Base-by-base conservation (phyloP, 2,888 invertebrate species). In the Kuschelorhynchus macadamiae region DNA sequence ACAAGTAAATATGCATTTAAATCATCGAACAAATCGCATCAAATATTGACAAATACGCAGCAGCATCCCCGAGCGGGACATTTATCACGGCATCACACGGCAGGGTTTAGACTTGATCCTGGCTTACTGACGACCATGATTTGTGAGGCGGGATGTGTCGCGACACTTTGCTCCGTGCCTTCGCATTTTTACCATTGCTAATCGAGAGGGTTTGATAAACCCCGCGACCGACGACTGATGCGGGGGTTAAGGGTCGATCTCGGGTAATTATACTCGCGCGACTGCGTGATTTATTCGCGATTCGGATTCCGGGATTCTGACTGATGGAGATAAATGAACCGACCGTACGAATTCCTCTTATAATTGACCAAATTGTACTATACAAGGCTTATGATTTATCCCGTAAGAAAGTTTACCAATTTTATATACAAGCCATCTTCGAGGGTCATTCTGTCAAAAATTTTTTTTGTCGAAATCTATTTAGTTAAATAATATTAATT, bases 51-150 rank as follows among this genome's bases (percentile, higher is more conserved):
- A 49, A 49, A 49, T 49, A n/a, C 33, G 18, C 9, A 32, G 11
- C 11, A 11, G 25, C 21, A 25, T 47, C n/a, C 25, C 25, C 25
- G 25, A 25, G 33, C 36, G 47, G 33, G 36, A 36, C 46, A 67
- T 67, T 47, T 55, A 67, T 67, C 67, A 67, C 9, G 20, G 56
- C 36, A 30, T 53, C 59, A 49, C 50, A 21, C 17, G 32, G 56
- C 25, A 25, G 59, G 59, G 14, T 66, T 55, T 55, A 53, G 18
- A 57, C 66, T 41, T 61, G 67, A 67, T 61, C 67, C 67, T 41
- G 76, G 81, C 78, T 80, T 81, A 80, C 71, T 76, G 75, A 73
- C 72, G 76, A 75, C 55, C 75, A 82, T 82, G 83, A 84, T 83
- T 83, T 83, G 83, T 83, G 79, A 79, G 79, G 76, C 76, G 69